Percentiles rank a stretch among this genome's conserved stretches.
Evolutionary conservation across 2,888 invertebrate species (phyloP).

Genomic region (Melanargia galathea): DNA sequence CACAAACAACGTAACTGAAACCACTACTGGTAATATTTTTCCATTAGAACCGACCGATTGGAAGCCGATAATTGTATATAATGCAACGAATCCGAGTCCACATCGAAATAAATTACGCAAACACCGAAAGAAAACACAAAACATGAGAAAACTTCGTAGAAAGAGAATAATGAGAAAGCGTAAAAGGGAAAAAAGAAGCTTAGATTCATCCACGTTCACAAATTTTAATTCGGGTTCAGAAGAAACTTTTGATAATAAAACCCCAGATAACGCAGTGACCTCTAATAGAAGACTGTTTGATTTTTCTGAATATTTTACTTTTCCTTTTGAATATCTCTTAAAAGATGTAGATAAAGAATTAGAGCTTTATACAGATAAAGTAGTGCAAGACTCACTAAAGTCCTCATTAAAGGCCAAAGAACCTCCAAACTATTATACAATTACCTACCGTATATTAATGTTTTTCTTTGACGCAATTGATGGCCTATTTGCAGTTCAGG

Average conservation of each 20-base stretch:
- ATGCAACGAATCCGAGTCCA: slow-evolving; percentile 46
- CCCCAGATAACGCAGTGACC: not conserved
- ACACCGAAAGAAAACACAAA: slow-evolving; percentile 12
- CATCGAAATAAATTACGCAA: slow-evolving; percentile 43
- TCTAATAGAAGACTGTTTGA: slow-evolving; percentile 50
- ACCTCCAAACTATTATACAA: slow-evolving; percentile 61
- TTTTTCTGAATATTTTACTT: slow-evolving; percentile 52
- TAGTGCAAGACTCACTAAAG: slow-evolving; percentile 53
- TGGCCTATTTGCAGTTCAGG: slow-evolving; percentile 57
- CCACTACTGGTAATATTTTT: slow-evolving; percentile 30
- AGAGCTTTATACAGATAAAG: slow-evolving; percentile 54
- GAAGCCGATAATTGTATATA: slow-evolving; percentile 64
- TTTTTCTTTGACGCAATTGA: slow-evolving; percentile 64
- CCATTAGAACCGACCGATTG: slow-evolving; percentile 57
- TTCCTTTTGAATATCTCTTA: slow-evolving; percentile 51
- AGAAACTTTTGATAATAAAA: slow-evolving; percentile 5
- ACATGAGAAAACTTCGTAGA: slow-evolving; percentile 42
- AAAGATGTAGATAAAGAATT: slow-evolving; percentile 42
- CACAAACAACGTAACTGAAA: slow-evolving; percentile 40
- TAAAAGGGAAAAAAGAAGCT: slow-evolving; percentile 55
- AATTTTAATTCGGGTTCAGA: not conserved
- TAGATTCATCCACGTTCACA: slow-evolving; percentile 29
- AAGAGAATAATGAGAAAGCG: slow-evolving; percentile 49
- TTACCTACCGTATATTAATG: slow-evolving; percentile 61
- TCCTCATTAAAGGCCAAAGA: slow-evolving; percentile 53